These are phyloP conservation scores for Alauda arvensis DNA, from an alignment of 2,797 vertebrate genomes.

Conservation along the genomic window DNA sequence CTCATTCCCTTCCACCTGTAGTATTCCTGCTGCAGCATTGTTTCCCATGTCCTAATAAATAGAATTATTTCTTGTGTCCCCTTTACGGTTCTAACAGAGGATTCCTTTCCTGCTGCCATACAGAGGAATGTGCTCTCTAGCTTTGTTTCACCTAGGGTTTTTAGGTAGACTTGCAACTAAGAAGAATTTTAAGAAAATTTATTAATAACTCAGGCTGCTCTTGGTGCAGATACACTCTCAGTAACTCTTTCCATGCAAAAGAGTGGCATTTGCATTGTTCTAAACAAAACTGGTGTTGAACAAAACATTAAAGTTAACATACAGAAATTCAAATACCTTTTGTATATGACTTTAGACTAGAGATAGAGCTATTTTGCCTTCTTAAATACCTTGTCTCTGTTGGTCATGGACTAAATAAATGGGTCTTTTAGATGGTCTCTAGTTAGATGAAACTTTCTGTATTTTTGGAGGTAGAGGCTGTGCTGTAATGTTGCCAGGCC, in stretches of 20 bases:
- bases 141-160: not conserved
- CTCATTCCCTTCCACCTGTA: rapidly evolving
- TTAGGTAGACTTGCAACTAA: not conserved
- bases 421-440: not conserved
- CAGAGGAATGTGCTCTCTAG: not conserved
- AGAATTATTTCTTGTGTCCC: not conserved
- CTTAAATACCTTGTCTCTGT: rapidly evolving
- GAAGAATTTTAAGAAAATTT: not conserved
- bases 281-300: not conserved
- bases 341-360: not conserved
- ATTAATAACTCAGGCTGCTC: not conserved
- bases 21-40: not conserved
- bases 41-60: not conserved
- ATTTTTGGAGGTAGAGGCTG: not conserved
- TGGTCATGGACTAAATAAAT: not conserved
- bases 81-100: not conserved
- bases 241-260: not conserved
- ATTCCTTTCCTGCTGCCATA: not conserved
- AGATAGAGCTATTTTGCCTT: not conserved
- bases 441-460: not conserved
- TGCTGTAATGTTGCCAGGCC: not conserved
- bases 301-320: not conserved
- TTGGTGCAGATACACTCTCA: not conserved
- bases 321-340: not conserved
- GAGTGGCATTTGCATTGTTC: not conserved